Evolutionary conservation across 1,140 invertebrate genomes (phyloP).

Genomic region (Rhagoletis zephyria): DNA sequence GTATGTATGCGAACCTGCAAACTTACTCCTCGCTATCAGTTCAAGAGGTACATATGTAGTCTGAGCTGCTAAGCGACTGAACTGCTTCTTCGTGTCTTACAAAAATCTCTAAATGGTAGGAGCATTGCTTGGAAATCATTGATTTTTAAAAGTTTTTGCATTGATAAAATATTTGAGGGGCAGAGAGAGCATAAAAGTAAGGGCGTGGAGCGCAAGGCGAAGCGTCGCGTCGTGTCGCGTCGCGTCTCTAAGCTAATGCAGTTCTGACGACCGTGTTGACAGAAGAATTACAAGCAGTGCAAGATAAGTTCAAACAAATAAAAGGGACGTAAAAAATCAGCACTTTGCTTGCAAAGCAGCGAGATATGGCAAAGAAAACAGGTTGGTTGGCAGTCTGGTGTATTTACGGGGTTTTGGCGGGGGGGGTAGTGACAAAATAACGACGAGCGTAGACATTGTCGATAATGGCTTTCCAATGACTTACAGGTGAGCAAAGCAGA

Average conservation of each 20-base stretch:
- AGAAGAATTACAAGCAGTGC: slow-evolving; percentile 11
- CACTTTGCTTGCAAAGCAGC: too few relatives aligned
- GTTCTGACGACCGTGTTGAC: slow-evolving; percentile 41
- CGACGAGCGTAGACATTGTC: background rate
- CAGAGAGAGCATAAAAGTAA: background rate
- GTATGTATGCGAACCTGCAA: background rate
- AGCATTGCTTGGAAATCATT: background rate
- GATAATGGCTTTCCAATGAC: background rate
- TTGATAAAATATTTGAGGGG: background rate
- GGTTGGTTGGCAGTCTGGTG: background rate
- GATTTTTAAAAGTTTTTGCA: slow-evolving; percentile 17
- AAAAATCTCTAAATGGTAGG: too few relatives aligned
- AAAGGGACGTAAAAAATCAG: too few relatives aligned
- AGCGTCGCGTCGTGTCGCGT: background rate
- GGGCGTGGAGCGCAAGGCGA: background rate
- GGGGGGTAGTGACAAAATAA: background rate
- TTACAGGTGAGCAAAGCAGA: background rate
- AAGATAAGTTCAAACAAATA: too few relatives aligned
- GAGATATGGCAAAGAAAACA: too few relatives aligned
- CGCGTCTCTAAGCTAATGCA: slow-evolving; percentile 8
- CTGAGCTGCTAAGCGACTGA: too few relatives aligned
- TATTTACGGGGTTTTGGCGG: background rate
- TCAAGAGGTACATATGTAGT: too few relatives aligned
- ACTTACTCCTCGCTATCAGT: background rate
- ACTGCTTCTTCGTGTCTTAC: too few relatives aligned